These are phyloP conservation scores for Geotria australis DNA, from an alignment of 2,797 vertebrate genomes.

Conservation along the genomic window DNA sequence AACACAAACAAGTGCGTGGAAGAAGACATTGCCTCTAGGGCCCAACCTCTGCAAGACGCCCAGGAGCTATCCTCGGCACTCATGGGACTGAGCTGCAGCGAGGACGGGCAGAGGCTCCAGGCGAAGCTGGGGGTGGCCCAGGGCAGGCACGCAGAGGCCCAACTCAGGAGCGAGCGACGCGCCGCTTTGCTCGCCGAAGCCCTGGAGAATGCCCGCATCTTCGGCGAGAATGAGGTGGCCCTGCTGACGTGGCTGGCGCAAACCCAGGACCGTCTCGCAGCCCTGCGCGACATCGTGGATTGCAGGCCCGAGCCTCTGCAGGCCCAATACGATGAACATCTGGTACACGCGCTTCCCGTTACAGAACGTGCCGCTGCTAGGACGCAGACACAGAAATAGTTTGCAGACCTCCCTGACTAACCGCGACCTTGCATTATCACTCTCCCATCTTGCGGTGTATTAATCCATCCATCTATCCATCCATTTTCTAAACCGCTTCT, in stretches of 20 bases:
- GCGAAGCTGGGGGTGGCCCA: constrained; percentile 48
- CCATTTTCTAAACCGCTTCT: too few species aligned
- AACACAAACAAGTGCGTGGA: constrained; percentile 31
- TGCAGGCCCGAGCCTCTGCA: constrained; percentile 34
- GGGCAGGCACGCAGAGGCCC: constrained; percentile 51
- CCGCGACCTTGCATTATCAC: too few species aligned
- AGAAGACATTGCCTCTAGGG: constrained; percentile 55
- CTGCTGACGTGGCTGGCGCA: constrained; percentile 92
- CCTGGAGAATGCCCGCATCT: constrained; percentile 67
- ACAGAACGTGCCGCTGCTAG: too few species aligned
- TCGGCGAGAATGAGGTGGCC: constrained; percentile 80
- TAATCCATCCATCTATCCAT: too few species aligned
- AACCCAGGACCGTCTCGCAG: constrained; percentile 31
- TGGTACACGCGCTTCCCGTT: constrained; percentile 27
- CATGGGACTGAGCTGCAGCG: constrained; percentile 49
- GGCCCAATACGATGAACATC: constrained; percentile 46
- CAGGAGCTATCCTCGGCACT: constrained; percentile 60
- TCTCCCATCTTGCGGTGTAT: too few species aligned
- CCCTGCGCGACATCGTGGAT: constrained; percentile 33
- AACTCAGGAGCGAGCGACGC: constrained; percentile 47
- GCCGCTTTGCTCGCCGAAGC: constrained; percentile 68
- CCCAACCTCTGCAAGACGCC: constrained; percentile 55
- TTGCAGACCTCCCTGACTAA: too few species aligned
- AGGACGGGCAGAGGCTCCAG: constrained; percentile 78
- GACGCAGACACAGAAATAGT: too few species aligned